Evolutionary conservation across 2,888 invertebrate genomes (phyloP), one percentile per base, ranked within the genome.

Genomic region (Criorhina ranunculi): DNA sequence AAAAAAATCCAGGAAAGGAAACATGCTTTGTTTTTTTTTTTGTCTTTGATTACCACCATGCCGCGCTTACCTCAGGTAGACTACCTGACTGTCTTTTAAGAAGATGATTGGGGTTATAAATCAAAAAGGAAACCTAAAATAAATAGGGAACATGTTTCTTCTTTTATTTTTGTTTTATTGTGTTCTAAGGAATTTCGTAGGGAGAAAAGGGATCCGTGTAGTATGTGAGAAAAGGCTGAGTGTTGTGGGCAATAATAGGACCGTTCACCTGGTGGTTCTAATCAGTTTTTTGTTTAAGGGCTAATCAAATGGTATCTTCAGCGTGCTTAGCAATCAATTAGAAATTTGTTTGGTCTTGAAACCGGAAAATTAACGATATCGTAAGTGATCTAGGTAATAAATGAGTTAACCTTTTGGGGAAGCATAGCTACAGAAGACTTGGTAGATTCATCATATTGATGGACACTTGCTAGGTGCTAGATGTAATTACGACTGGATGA

Each of bases 141-240:
- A 44, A 44, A 44, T 44, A 57, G 19, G 6, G 40, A 44, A 60
- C 60, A 15, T 15, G 60, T 44, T 49, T n/a, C 11, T n/a, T n/a
- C 6, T 5, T 49, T 49, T 49, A 24, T 5, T 24, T n/a, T 33
- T 15, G 12, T 5, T 11, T 6, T 11, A 19, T 33, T 24, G n/a
- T 19, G 24, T n/a, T 12, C 24, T 57, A 3, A 19, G 40, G 40
- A 12, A 40, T 59, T 59, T 59, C 12, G 0, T 37, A 35, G 17
- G 17, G 9, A 17, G 9, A 17, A 9, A 5, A 17, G 15, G 15
- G 1, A 40, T n/a, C n/a, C n/a, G 15, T 3, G 42, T n/a, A 15
- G 12, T 6, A 42, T 42, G 42, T 15, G 42, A 42, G 5, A 7
- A 42, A 42, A 15, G 5, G 5, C 15, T 12, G n/a, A 1, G 40